A percentile compares a stretch with the other conserved stretches of the same genome.
Evolutionary conservation across 2,797 vertebrate genomes (phyloP).

Genomic region (Aotus griseimembra): DNA sequence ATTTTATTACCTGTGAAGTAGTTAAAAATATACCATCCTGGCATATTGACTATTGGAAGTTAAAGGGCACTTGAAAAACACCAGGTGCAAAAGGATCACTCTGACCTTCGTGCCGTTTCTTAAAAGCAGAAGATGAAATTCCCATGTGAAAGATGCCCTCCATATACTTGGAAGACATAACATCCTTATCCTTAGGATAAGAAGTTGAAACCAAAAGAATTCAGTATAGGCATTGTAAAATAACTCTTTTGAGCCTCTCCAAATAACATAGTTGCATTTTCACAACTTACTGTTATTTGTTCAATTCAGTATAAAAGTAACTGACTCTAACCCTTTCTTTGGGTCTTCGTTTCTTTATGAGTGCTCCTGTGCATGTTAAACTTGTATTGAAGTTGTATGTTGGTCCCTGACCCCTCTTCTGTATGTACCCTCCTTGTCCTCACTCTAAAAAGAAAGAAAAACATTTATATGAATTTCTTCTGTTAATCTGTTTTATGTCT

Average conservation of each 20-base stretch:
- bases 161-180: not conserved
- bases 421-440: not conserved
- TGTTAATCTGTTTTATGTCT: not conserved
- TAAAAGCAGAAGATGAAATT: not conserved
- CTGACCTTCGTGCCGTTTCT: not conserved
- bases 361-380: not conserved
- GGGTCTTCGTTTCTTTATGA: not conserved
- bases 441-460: not conserved
- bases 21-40: not conserved
- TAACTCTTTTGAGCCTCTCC: not conserved
- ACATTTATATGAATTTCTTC: not conserved
- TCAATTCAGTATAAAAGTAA: not conserved
- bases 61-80: not conserved
- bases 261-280: not conserved
- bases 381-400: not conserved
- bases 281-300: not conserved
- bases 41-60: not conserved
- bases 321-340: not conserved
- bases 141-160: not conserved
- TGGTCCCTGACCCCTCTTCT: not conserved
- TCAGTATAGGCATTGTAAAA: not conserved
- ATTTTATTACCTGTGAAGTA: not conserved
- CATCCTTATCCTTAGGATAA: not conserved
- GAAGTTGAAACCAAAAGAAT: not conserved
- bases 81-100: not conserved